Evolutionary conservation across 2,888 invertebrate genomes (phyloP), one percentile per base, ranked within the genome.

Genomic region (Tenthredo mesomela): DNA sequence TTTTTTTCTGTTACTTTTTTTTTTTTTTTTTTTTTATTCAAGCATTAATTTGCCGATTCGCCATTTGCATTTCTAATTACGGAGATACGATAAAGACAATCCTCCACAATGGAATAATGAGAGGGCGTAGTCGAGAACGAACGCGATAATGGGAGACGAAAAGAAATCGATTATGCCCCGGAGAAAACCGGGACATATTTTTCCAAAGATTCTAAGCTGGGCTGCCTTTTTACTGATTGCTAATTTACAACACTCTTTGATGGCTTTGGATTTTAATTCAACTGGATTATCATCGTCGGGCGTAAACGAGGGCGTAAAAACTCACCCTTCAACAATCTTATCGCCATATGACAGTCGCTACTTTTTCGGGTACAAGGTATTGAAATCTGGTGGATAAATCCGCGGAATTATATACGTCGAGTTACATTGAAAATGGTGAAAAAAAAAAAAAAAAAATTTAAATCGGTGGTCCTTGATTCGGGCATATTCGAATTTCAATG

Each of bases 261-360:
- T 40, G 29, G 47, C 54, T 50, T 77, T 50, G 77, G 37, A 80
- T 80, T 80, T 58, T 80, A 80, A 61, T 80, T 80, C 40, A 80
- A 77, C n/a, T 5, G 37, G 21, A 80, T 80, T 61, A 80, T 50
- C 40, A 9, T 29, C 29, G 73, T 75, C 12, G 50, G 21, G 12
- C 25, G 71, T 37, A 37, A 58, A 18, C 33, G 33, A 33, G 47
- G 73, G 21, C 43, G 73, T 25, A n/a, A 9, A 29, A 10, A 18
- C 21, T 21, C 18, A 18, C 50, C 54, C 80, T 61, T 80, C 2
- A 33, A 33, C 29, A 80, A 80, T 61, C 37, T 80, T 80, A 80
- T 80, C 80, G n/a, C n/a, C 15, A 61, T 21, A 40, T 10, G 15
- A 80, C 80, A 80, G 50, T 80, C 77, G 54, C 33, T 9, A 9